Evolutionary conservation across 2,888 invertebrate genomes (phyloP).

Genomic region (Leptopilina myrica): DNA sequence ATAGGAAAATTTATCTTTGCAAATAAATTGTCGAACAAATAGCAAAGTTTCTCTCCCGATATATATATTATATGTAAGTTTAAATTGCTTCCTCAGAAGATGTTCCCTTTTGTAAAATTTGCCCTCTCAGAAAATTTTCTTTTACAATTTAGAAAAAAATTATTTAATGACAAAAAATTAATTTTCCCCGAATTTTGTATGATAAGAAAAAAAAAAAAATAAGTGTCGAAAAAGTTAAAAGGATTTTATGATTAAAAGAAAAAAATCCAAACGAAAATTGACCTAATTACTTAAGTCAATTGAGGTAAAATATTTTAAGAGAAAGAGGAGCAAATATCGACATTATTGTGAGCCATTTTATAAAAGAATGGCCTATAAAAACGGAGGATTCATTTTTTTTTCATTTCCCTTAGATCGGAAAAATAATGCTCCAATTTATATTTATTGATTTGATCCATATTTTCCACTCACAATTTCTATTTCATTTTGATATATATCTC

Average conservation of each 20-base stretch:
- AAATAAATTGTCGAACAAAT: conserved; percentile 25
- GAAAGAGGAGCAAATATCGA: conserved; percentile 2
- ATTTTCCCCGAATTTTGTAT: background rate
- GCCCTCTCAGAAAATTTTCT: background rate
- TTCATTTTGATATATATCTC: background rate
- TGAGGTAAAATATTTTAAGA: conserved; percentile 11
- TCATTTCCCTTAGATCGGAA: background rate
- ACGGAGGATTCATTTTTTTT: background rate
- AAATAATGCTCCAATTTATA: conserved; percentile 11
- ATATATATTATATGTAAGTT: conserved; percentile 2
- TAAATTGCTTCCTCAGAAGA: background rate
- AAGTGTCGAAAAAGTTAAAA: background rate
- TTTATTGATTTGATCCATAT: conserved; percentile 7
- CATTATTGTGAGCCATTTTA: background rate
- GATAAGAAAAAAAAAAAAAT: background rate
- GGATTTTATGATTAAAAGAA: background rate
- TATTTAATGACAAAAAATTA: background rate
- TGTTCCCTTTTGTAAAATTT: background rate
- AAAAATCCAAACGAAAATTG: background rate
- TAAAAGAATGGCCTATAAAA: conserved; percentile 7
- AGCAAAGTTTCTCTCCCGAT: background rate
- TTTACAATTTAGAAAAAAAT: background rate
- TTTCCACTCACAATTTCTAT: background rate
- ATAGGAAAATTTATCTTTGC: conserved; percentile 10
- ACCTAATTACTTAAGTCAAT: conserved; percentile 8